Conservation (phyloP, 2,888 invertebrate species). For the Melanophora roralis region DNA sequence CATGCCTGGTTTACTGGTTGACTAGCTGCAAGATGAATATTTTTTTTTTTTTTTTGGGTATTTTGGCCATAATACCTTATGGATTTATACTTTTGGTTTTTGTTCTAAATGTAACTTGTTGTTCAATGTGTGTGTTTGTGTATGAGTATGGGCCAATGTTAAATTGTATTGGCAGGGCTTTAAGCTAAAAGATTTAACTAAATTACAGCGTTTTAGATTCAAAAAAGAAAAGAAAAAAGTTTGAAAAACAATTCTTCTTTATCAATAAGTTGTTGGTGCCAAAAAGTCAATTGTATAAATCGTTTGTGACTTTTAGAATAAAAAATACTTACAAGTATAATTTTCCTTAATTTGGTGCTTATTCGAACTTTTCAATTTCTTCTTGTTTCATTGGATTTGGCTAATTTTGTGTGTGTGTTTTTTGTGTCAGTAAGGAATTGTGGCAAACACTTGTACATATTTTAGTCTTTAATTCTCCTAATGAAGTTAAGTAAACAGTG, state of each 20-base stretch:
- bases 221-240: not conserved
- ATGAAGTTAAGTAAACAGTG: constrained; percentile 24
- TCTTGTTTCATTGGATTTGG: not conserved
- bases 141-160: constrained; percentile 1
- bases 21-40: not conserved
- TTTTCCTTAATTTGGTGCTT: constrained; percentile 7
- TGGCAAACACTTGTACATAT: constrained; percentile 12
- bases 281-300: constrained; percentile 60
- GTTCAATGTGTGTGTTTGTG: not conserved
- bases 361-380: not conserved
- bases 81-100: constrained; percentile 35
- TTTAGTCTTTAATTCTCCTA: not conserved
- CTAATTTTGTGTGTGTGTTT: constrained; percentile 21
- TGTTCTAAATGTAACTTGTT: not conserved
- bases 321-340: constrained; percentile 18
- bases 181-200: constrained; percentile 44
- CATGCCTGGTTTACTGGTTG: constrained; percentile 51
- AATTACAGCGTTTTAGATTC: not conserved
- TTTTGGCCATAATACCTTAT: constrained; percentile 50
- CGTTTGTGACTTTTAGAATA: constrained; percentile 56
- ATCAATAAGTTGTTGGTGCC: constrained; percentile 46
- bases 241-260: constrained; percentile 24
- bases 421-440: not conserved
- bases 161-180: constrained; percentile 35
- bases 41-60: not conserved